Evolutionary conservation across 2,888 invertebrate genomes (phyloP), one percentile per base, ranked within the genome.

Genomic region (Zaprionus bogoriensis): DNA sequence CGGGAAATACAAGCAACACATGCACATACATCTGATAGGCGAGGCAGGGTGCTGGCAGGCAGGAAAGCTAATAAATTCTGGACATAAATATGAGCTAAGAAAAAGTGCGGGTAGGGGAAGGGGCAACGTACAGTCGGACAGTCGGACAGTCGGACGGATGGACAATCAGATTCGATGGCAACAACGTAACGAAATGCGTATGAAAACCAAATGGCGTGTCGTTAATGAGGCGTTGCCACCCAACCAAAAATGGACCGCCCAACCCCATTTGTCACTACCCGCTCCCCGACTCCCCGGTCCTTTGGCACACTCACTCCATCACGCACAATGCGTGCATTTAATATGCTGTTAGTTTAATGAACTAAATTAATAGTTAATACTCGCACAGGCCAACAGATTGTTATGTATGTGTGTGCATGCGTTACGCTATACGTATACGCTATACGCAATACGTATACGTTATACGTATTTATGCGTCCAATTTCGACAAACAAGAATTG

Each of bases 271-370:
- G 38, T 9, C 23, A 6, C n/a, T 9, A 17, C 30, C 23, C 7
- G 22, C 36, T 19, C 23, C 23, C 22, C 17, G 19, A 2, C 12
- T 32, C 1, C 25, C 23, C 7, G 12, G 9, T 19, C 23, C 22
- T 10, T 19, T 22, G 4, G 9, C 36, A 25, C 30, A 28, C 28
- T 45, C 45, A 47, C 32, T n/a, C n/a, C n/a, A n/a, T n/a, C n/a
- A n/a, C 42, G 28, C 38, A 64, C 38, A 67, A 57, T 67, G 67
- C 65, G 81, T 80, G 78, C 77, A 69, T 75, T 77, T 77, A 75
- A 78, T 78, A 62, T 75, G 59, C 67, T 41, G 55, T 74, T 68
- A 69, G 67, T 65, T 64, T 72, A 77, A 80, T 77, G 68, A 67
- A 64, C 39, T 64, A 62, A 69, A 73, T 78, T 67, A 78, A 77